Base-by-base conservation (phyloP, 2,797 vertebrate species). In the Poecilia velifera region DNA sequence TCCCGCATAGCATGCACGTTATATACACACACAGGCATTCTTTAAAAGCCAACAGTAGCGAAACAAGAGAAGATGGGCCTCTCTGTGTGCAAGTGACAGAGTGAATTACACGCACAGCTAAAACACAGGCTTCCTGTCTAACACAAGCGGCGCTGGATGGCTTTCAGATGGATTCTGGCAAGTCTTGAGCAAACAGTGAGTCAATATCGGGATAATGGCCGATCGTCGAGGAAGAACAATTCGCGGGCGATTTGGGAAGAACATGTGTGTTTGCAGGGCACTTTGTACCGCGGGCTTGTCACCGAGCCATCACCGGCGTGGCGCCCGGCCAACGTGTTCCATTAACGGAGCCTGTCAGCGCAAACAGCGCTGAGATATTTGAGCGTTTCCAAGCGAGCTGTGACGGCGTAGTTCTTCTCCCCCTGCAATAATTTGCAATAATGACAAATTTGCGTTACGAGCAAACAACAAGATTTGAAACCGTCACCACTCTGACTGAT, bases 101-200 rank as follows among this genome's bases (percentile, higher is more conserved):
- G 86, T 91, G 90, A 94, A 93, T 95, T 94, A 93, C 92, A 92
- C 76, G 64, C 86, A 80, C 91, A 89, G 91, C 90, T 92, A 90
- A 94, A 94, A 91, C 90, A 90, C 89, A 41, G 49, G 84, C 88
- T 90, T 89, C 88, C 89, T 78, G 88, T 87, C 91, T 91, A 86
- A 43, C 81, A 87, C 90, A 88, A 88, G 87, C 84, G 86, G 87
- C 75, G 1, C 77, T 83, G 80, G 89, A 93, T 82, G 90, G 89
- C 88, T 94, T 93, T 93, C 91, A 92, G 93, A 91, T 91, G 91
- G 92, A 91, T 93, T 92, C 84, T 31, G 4, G 72, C 2, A 80
- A 91, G 90, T 89, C 92, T 83, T 89, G 88, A 87, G 87, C 89
- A 93, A 94, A 93, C 93, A 88, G 59, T 9, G 87, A 92, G 91